phyloP scores from a whole-genome alignment of 2,797 vertebrate species.

The Pangasius macronema region DNA sequence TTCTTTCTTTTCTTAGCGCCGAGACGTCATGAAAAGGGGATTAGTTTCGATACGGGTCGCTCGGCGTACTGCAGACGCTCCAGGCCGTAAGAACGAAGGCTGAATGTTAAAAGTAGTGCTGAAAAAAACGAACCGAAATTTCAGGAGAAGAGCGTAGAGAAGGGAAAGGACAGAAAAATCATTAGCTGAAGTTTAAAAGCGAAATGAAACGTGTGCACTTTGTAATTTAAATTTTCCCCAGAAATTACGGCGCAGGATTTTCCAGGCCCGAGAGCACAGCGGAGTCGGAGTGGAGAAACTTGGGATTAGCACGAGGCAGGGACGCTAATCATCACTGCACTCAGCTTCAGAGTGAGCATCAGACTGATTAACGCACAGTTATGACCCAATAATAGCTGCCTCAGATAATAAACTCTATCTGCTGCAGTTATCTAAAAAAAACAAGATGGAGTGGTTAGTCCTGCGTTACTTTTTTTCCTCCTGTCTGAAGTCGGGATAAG shows the following conservation, averaged over 20 bases:
- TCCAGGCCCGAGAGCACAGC: constrained; percentile 36
- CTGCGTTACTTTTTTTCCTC: neutral
- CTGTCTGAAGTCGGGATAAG: constrained; percentile 62
- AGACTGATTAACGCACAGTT: constrained; percentile 46
- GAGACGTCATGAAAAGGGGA: neutral
- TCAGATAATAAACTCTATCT: constrained; percentile 28
- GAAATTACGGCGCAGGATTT: constrained; percentile 53
- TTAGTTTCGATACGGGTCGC: constrained; percentile 49
- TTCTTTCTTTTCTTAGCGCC: constrained; percentile 45
- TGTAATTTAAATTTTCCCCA: constrained; percentile 58
- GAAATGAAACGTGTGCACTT: constrained; percentile 42
- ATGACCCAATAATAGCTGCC: constrained; percentile 44
- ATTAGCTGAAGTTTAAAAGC: neutral
- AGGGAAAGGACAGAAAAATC: constrained; percentile 56
- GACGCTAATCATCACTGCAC: constrained; percentile 45
- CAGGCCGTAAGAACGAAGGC: constrained; percentile 36
- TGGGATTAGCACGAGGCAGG: constrained; percentile 29
- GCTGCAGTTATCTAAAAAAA: constrained; percentile 12
- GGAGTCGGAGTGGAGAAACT: constrained; percentile 1
- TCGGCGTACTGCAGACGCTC: constrained; percentile 40
- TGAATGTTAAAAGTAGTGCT: neutral
- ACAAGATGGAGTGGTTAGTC: neutral
- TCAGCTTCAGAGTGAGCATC: constrained; percentile 22
- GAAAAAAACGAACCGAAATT: constrained; percentile 50
- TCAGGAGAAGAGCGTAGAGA: constrained; percentile 47